A percentile compares a stretch with the other conserved stretches of the same genome.
Evolutionary conservation across 2,888 invertebrate genomes (phyloP).

Genomic region (Mythimna lalbum): DNA sequence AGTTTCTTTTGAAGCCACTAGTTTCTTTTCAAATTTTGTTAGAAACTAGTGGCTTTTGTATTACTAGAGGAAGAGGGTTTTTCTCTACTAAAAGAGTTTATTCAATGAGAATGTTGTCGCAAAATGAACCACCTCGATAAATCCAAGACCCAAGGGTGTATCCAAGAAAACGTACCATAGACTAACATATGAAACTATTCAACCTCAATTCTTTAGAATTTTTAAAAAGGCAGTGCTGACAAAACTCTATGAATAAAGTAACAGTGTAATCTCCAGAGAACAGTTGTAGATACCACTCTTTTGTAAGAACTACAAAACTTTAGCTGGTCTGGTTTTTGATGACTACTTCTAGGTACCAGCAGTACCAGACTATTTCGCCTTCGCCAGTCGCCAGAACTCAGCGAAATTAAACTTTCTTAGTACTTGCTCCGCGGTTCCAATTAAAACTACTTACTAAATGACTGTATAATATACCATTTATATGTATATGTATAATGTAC

Average conservation of each 20-base stretch:
- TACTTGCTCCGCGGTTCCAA: constrained; percentile 19
- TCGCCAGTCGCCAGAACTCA: constrained; percentile 2
- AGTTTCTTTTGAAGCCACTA: too few relatives aligned
- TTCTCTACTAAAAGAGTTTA: background rate
- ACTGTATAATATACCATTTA: background rate
- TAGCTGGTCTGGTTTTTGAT: constrained; percentile 3
- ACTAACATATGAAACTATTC: background rate
- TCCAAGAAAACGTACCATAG: background rate
- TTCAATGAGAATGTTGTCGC: background rate
- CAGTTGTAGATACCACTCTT: constrained; percentile 1
- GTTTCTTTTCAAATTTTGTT: too few relatives aligned
- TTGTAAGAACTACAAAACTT: constrained; percentile 21
- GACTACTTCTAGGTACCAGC: constrained; percentile 22
- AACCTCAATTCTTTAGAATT: too few relatives aligned
- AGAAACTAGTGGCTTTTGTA: background rate
- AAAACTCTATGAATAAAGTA: background rate
- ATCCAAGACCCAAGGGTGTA: too few relatives aligned
- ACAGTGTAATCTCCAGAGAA: background rate
- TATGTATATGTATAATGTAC: too few relatives aligned
- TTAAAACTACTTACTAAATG: constrained; percentile 25
- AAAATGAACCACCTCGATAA: background rate
- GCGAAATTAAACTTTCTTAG: constrained; percentile 33
- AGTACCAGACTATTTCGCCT: constrained; percentile 14
- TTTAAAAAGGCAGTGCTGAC: background rate
- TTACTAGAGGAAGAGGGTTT: background rate